phyloP scores from a whole-genome alignment of 2,113 vertebrate genomes.

The Entelurus aequoreus region DNA sequence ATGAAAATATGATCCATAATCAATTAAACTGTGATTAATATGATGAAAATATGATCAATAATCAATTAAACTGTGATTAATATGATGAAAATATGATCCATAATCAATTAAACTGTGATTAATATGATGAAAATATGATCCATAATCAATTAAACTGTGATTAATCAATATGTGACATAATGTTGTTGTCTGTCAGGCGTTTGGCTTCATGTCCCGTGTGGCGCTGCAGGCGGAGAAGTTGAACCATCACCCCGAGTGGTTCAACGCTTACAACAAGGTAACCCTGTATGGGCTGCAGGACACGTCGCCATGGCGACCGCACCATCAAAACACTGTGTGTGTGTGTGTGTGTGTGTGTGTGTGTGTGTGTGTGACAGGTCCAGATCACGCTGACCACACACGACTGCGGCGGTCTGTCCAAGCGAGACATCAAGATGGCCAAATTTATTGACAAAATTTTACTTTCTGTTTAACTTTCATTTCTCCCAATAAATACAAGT shows the following conservation, averaged over 20 bases:
- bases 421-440: conserved; percentile 88
- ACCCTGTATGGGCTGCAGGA: conserved; percentile 7
- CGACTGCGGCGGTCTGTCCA: conserved; percentile 84
- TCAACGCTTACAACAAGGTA: conserved; percentile 98
- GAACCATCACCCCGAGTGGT: conserved; percentile 98
- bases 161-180: neutral
- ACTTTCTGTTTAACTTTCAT: conserved; percentile 46
- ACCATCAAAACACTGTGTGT: neutral
- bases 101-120: too few species aligned
- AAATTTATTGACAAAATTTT: conserved; percentile 90
- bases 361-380: conserved; percentile 71
- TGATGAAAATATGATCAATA: too few species aligned
- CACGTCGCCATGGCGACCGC: neutral
- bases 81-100: too few species aligned
- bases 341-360: conserved; percentile 8
- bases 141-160: too few species aligned
- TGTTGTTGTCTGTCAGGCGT: conserved; percentile 74
- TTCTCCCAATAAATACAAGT: too few species aligned
- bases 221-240: conserved; percentile 97
- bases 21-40: too few species aligned
- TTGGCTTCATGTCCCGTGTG: conserved; percentile 96
- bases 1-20: too few species aligned
- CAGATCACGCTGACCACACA: conserved; percentile 93
- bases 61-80: too few species aligned
- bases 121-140: too few species aligned